Conservation (phyloP, 2,797 vertebrate genomes). For the Melanotaenia pygmaea region DNA sequence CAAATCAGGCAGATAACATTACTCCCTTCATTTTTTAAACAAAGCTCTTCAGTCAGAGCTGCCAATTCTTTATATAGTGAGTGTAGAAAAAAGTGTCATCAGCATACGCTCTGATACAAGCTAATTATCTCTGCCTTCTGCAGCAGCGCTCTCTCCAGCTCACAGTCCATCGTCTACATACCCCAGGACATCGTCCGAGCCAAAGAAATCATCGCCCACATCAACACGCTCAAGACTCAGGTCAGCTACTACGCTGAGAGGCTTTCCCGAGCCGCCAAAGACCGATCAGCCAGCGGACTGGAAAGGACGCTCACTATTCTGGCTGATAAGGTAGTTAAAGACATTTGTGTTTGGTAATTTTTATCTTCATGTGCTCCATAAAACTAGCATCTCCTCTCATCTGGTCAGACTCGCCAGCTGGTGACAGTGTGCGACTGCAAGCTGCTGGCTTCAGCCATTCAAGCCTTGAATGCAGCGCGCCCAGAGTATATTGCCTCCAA, state of each 20-base stretch:
- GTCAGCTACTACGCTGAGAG: constrained; percentile 98
- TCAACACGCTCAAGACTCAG: constrained; percentile 98
- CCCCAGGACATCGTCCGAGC: constrained; percentile 93
- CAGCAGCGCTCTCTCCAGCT: constrained; percentile 88
- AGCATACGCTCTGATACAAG: not conserved
- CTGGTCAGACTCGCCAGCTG: constrained; percentile 92
- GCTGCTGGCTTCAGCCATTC: constrained; percentile 92
- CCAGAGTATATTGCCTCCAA: constrained; percentile 98
- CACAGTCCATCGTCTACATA: constrained; percentile 94
- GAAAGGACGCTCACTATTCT: constrained; percentile 95
- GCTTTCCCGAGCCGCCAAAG: constrained; percentile 94
- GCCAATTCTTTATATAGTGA: not conserved
- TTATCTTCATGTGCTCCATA: accelerated
- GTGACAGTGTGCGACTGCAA: constrained; percentile 97
- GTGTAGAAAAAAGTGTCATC: constrained; percentile 13
- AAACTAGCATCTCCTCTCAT: not conserved
- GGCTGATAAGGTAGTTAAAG: constrained; percentile 90
- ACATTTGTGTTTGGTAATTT: not conserved
- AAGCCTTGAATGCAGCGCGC: constrained; percentile 92
- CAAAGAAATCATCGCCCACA: constrained; percentile 97
- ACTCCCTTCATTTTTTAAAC: not conserved
- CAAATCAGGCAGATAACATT: not conserved
- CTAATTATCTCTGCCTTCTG: not conserved
- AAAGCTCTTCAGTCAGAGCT: not conserved
- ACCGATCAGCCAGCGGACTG: constrained; percentile 92